Evolutionary conservation across 2,888 invertebrate species (phyloP).

Genomic region (Phytoseiulus persimilis): DNA sequence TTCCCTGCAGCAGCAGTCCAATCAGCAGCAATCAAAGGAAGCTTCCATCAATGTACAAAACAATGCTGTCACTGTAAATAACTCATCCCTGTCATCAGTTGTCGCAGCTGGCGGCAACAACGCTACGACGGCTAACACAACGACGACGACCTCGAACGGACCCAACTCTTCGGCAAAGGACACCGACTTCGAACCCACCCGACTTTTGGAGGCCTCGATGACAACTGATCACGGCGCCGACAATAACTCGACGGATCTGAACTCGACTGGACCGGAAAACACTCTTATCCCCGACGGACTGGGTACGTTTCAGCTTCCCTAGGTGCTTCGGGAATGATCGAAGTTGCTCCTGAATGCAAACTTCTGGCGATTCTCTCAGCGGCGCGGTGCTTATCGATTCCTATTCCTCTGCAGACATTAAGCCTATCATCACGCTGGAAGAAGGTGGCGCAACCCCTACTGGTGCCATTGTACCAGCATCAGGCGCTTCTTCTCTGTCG

Average conservation of each 20-base stretch:
- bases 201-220: conserved; percentile 37
- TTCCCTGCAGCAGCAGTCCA: conserved; percentile 30
- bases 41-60: conserved; percentile 37
- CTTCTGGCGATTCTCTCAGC: too few species aligned
- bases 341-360: too few species aligned
- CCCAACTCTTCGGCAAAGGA: conserved; percentile 33
- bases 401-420: background rate
- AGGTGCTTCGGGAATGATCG: too few species aligned
- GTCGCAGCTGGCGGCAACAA: background rate
- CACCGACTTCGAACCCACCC: conserved; percentile 36
- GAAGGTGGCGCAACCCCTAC: conserved; percentile 29
- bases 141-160: conserved; percentile 31
- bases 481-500: conserved; percentile 23
- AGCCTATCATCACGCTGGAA: conserved; percentile 35
- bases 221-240: conserved; percentile 31
- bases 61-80: conserved; percentile 38
- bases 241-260: conserved; percentile 35
- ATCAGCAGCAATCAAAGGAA: conserved; percentile 25
- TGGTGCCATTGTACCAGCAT: conserved; percentile 30
- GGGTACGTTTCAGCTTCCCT: background rate
- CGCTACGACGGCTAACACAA: conserved; percentile 19
- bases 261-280: conserved; percentile 37
- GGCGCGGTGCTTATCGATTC: background rate
- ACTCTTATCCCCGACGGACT: conserved; percentile 35
- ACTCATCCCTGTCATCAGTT: conserved; percentile 20